Evolutionary conservation across 2,113 vertebrate species (phyloP).

Genomic region (Lagopus leucura): DNA sequence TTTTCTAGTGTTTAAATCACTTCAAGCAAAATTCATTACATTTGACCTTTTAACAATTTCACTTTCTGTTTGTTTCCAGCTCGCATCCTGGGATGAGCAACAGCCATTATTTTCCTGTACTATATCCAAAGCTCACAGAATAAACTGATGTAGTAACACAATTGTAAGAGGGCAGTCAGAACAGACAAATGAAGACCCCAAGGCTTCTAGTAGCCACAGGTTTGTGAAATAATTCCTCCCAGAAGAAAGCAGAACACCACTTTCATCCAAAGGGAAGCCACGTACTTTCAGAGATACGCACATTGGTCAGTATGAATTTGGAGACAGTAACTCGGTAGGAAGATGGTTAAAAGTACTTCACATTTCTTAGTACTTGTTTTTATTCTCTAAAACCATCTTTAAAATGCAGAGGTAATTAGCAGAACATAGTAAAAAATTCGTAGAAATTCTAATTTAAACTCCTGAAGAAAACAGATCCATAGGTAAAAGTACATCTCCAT

Average conservation of each 20-base stretch:
- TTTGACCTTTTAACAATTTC: fast-evolving
- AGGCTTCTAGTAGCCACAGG: fast-evolving
- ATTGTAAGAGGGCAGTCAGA: background rate
- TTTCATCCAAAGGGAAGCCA: background rate
- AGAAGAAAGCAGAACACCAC: background rate
- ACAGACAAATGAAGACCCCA: background rate
- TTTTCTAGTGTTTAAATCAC: background rate
- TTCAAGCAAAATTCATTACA: background rate
- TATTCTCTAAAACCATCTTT: background rate
- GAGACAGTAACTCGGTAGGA: background rate
- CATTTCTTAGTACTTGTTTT: background rate
- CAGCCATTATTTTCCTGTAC: background rate
- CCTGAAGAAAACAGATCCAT: background rate
- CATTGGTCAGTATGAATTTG: background rate
- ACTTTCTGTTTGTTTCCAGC: background rate
- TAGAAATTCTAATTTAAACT: background rate
- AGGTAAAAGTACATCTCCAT: fast-evolving
- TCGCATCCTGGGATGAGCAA: background rate
- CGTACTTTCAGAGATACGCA: background rate
- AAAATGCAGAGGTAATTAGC: background rate
- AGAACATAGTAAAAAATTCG: background rate
- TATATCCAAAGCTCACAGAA: background rate
- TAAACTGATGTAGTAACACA: background rate
- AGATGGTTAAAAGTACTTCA: background rate
- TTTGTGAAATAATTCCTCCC: background rate